phyloP scores from a whole-genome alignment of 2,888 invertebrate species.

The Agrochola lota region DNA sequence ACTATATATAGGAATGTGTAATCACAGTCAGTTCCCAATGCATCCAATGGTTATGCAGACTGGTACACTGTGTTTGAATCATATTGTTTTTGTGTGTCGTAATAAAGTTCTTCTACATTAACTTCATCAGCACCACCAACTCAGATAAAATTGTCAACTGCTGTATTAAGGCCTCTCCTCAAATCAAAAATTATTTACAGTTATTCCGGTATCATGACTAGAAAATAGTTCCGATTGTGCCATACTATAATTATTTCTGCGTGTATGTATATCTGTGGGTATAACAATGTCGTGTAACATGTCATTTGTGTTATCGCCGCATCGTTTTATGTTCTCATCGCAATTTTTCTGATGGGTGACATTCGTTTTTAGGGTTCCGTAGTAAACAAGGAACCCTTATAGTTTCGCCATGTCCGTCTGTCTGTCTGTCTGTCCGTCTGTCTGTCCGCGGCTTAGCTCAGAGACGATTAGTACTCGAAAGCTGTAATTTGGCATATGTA shows the following conservation, averaged over 20 bases:
- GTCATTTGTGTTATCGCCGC: conserved; percentile 61
- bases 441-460: too few relatives aligned
- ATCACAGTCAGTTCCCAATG: not conserved
- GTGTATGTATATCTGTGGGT: conserved; percentile 15
- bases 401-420: too few relatives aligned
- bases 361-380: conserved; percentile 47
- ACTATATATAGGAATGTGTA: not conserved
- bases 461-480: too few relatives aligned
- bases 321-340: conserved; percentile 59
- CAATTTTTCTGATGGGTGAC: conserved; percentile 55
- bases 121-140: too few relatives aligned
- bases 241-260: not conserved
- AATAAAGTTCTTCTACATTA: not conserved
- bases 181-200: not conserved
- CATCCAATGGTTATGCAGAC: not conserved
- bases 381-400: too few relatives aligned
- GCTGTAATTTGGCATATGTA: too few relatives aligned
- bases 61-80: not conserved
- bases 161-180: not conserved
- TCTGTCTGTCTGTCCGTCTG: too few relatives aligned
- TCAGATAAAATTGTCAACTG: not conserved
- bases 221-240: not conserved
- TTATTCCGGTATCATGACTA: not conserved
- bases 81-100: not conserved
- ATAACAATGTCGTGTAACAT: conserved; percentile 55